Evolutionary conservation across 1,140 invertebrate genomes (phyloP).

Genomic region (Drosophila nannoptera): DNA sequence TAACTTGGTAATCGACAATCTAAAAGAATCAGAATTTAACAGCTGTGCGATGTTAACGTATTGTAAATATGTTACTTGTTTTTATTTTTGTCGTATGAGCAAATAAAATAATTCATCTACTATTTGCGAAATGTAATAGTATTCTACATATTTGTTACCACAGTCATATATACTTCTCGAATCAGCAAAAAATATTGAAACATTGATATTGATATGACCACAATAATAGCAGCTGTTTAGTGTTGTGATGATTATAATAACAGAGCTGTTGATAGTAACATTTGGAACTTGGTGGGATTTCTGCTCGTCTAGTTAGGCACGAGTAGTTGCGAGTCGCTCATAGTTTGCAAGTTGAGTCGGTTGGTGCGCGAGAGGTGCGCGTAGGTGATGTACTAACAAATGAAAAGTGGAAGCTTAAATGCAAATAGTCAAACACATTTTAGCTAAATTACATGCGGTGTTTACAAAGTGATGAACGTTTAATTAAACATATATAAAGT

Average conservation of each 20-base stretch:
- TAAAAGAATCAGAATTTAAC: neutral
- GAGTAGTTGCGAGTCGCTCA: slow-evolving; percentile 17
- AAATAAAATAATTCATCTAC: no score
- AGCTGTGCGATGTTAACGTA: neutral
- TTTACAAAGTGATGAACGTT: neutral
- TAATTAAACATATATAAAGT: neutral
- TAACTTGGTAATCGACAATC: neutral
- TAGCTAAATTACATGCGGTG: slow-evolving; percentile 13
- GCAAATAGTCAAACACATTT: slow-evolving; percentile 14
- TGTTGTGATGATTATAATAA: slow-evolving; percentile 2
- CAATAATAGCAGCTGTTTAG: neutral
- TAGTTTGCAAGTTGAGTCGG: slow-evolving; percentile 14
- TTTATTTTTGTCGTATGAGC: no score
- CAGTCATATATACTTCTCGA: neutral
- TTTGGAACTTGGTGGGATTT: slow-evolving; percentile 1
- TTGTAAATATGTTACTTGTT: no score
- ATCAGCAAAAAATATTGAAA: neutral
- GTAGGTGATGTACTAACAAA: slow-evolving; percentile 10
- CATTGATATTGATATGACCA: neutral
- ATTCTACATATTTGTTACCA: neutral
- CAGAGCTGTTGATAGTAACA: slow-evolving; percentile 15
- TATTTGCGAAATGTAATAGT: neutral
- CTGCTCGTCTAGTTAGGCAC: neutral
- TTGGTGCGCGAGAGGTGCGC: slow-evolving; percentile 20
- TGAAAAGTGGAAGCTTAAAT: slow-evolving; percentile 20